These are phyloP conservation scores for Ceyx margarethae DNA, from an alignment of 2,113 vertebrate species.

Conservation along the genomic window DNA sequence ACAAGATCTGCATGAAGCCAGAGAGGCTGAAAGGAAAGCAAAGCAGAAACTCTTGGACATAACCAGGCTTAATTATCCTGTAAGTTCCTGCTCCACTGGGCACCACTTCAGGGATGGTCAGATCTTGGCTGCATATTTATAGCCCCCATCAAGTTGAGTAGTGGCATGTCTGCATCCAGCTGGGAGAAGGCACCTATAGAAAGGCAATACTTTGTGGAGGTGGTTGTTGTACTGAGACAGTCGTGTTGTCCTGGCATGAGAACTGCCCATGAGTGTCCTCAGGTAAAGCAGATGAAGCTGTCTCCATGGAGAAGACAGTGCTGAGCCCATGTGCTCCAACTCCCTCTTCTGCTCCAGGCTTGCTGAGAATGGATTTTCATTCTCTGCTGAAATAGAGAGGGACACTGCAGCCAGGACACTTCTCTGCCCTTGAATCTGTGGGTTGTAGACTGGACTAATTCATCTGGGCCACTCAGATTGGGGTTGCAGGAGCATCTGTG, in stretches of 20 bases:
- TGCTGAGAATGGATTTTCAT: not conserved
- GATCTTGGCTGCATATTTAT: not conserved
- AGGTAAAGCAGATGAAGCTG: not conserved
- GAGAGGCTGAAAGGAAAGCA: slow-evolving; percentile 85
- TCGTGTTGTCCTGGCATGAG: not conserved
- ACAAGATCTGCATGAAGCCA: slow-evolving; percentile 88
- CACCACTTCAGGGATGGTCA: not conserved
- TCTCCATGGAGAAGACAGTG: not conserved
- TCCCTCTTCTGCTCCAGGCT: not conserved
- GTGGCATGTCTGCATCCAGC: not conserved
- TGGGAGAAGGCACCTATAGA: not conserved
- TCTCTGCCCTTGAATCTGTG: not conserved
- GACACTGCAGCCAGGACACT: not conserved
- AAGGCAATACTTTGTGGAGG: not conserved
- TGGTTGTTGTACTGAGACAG: not conserved
- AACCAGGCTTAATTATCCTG: slow-evolving; percentile 83
- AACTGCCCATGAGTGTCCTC: not conserved
- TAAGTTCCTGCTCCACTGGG: slow-evolving; percentile 42
- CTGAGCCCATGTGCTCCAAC: not conserved
- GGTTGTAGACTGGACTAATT: not conserved
- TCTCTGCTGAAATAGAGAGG: not conserved
- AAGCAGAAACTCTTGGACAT: slow-evolving; percentile 88
- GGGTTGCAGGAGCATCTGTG: not conserved
- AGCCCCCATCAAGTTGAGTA: not conserved
- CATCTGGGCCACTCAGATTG: not conserved